A percentile compares a stretch with the other conserved stretches of the same genome.
Evolutionary conservation across 1,140 invertebrate genomes (phyloP).

Genomic region (Globodera rostochiensis): DNA sequence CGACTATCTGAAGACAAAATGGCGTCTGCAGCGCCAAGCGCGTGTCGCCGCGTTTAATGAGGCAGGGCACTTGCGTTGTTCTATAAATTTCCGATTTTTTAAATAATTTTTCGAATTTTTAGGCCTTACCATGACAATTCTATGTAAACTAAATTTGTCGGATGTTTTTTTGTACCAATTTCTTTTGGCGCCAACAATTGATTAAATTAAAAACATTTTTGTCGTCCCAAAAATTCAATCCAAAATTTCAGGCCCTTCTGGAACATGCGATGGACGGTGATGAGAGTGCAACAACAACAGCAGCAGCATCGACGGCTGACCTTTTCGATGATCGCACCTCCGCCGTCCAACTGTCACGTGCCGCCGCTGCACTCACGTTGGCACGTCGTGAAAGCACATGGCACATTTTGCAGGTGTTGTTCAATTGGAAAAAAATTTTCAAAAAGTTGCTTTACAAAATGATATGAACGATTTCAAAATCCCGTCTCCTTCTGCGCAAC

Average conservation of each 20-base stretch:
- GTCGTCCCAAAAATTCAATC: not conserved
- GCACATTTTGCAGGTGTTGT: constrained; percentile 40
- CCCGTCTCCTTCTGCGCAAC: not conserved
- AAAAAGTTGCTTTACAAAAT: too few species aligned
- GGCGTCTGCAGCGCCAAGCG: constrained; percentile 38
- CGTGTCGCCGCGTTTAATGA: constrained; percentile 15
- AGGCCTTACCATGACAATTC: not conserved
- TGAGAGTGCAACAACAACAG: not conserved
- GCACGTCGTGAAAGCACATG: constrained; percentile 20
- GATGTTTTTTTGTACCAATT: too few species aligned
- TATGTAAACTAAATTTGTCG: too few species aligned
- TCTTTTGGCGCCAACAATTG: too few species aligned
- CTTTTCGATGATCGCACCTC: constrained; percentile 12
- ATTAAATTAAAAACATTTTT: constrained; percentile 13
- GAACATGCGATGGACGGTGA: not conserved
- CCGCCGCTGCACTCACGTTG: not conserved
- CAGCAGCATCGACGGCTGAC: not conserved
- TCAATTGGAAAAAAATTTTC: not conserved
- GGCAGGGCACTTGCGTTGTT: not conserved
- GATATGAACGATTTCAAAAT: too few species aligned
- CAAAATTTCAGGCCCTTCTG: not conserved
- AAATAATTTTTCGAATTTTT: too few species aligned
- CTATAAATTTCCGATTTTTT: too few species aligned
- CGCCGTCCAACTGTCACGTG: constrained; percentile 14
- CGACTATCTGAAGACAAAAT: constrained; percentile 47